Conservation (phyloP, 1,140 invertebrate genomes). For the Drosophila virilis region DNA sequence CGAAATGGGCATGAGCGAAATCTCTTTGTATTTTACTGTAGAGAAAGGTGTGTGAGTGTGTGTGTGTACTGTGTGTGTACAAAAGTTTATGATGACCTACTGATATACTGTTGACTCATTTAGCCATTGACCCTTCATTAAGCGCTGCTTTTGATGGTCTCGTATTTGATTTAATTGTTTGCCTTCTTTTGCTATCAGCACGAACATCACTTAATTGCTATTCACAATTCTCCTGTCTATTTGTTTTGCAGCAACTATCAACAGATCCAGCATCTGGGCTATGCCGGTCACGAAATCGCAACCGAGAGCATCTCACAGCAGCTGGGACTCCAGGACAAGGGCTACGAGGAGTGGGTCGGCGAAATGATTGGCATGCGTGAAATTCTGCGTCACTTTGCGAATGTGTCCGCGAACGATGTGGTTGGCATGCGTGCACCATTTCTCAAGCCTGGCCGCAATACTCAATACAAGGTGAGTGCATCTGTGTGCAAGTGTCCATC, state of each 20-base stretch:
- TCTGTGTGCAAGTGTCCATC: background rate
- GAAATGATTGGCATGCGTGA: conserved; percentile 97
- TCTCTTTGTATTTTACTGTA: background rate
- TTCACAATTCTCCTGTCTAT: conserved; percentile 43
- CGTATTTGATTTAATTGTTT: conserved; percentile 45
- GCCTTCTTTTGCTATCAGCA: conserved; percentile 37
- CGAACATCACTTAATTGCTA: conserved; percentile 32
- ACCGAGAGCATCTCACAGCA: conserved; percentile 94
- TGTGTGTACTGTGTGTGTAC: background rate
- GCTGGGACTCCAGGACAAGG: conserved; percentile 93
- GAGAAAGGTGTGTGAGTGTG: background rate
- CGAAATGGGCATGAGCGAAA: background rate
- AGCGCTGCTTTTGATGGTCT: conserved; percentile 17
- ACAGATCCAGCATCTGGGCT: conserved; percentile 94
- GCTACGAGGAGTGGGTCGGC: conserved; percentile 95
- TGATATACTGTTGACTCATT: conserved; percentile 16
- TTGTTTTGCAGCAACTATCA: conserved; percentile 92
- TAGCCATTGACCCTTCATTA: conserved; percentile 31
- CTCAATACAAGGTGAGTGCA: conserved; percentile 92
- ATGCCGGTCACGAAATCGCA: conserved; percentile 95
- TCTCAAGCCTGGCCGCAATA: conserved; percentile 95
- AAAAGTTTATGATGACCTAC: background rate
- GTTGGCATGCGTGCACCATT: conserved; percentile 95
- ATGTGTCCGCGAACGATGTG: conserved; percentile 92
- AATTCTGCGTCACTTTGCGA: conserved; percentile 92